phyloP scores from a whole-genome alignment of 2,113 vertebrate species.

The Stegastes partitus region DNA sequence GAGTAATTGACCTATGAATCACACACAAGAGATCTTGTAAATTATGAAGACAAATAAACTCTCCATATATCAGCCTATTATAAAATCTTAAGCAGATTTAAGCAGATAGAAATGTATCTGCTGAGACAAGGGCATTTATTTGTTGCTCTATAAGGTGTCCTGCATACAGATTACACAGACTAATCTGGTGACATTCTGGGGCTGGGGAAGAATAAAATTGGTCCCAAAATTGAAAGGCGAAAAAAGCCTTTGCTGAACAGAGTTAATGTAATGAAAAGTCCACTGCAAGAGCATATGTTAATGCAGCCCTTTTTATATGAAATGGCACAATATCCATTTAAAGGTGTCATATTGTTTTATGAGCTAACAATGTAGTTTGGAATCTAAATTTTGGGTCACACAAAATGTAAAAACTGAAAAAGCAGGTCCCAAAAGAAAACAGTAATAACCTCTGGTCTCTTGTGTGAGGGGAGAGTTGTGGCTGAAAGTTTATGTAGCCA shows the following conservation, averaged over 20 bases:
- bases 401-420: background rate
- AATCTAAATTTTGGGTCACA: constrained; percentile 9
- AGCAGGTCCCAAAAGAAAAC: constrained; percentile 2
- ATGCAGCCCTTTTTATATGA: background rate
- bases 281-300: background rate
- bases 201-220: constrained; percentile 28
- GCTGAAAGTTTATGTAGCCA: constrained; percentile 39
- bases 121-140: constrained; percentile 60
- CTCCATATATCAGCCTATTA: constrained; percentile 75
- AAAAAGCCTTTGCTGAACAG: constrained; percentile 31
- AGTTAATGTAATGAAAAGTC: constrained; percentile 25
- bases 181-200: constrained; percentile 19
- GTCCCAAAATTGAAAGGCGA: constrained; percentile 27
- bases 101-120: constrained; percentile 68
- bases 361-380: background rate
- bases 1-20: constrained; percentile 82
- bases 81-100: constrained; percentile 74
- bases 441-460: background rate
- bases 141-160: constrained; percentile 54
- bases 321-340: background rate
- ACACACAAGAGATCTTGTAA: constrained; percentile 77
- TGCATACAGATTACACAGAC: constrained; percentile 64
- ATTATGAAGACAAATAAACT: constrained; percentile 80
- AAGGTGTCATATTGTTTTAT: background rate
- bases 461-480: background rate